Conservation (phyloP, 2,888 invertebrate genomes). For the Cantharis rustica region DNA sequence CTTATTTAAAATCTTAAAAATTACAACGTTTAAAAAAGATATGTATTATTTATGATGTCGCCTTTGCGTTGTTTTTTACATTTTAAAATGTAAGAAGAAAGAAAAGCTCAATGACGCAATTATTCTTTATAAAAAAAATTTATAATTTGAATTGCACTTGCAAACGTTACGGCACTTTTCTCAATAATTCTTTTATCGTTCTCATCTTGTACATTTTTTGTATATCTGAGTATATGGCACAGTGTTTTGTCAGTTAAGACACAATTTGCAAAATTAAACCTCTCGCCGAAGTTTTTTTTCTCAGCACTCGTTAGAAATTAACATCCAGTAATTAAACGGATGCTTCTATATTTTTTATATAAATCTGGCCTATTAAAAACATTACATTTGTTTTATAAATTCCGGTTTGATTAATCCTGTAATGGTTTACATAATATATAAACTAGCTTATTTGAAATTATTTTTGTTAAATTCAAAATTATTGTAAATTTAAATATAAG, state of each 20-base stretch:
- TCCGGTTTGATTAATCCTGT: not conserved
- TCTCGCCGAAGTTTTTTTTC: not conserved
- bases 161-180: not conserved
- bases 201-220: not conserved
- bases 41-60: no score
- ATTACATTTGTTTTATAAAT: not conserved
- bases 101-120: no score
- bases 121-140: not conserved
- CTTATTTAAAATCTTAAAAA: no score
- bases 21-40: no score
- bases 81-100: no score
- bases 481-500: not conserved
- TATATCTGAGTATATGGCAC: not conserved
- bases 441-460: not conserved
- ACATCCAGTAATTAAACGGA: not conserved
- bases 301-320: not conserved
- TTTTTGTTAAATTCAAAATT: not conserved
- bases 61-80: no score
- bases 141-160: not conserved
- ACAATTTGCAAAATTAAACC: not conserved
- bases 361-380: not conserved
- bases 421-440: not conserved
- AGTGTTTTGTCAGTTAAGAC: not conserved
- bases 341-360: not conserved
- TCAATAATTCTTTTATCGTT: not conserved